Evolutionary conservation across 2,888 invertebrate species (phyloP), one percentile per base, ranked within the genome.

Genomic region (Glaucopsyche alexis): DNA sequence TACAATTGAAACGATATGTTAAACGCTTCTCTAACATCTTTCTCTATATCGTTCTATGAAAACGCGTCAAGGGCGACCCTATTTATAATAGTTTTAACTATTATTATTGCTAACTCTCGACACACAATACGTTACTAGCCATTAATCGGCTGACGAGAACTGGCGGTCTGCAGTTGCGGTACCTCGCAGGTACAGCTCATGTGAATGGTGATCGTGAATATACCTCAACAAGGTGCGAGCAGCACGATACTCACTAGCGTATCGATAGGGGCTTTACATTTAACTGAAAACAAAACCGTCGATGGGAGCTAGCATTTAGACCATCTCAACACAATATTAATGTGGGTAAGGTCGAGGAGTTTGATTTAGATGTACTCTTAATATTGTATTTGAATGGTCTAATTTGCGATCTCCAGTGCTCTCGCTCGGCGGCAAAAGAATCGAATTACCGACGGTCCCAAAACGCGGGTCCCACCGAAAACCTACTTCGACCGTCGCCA

Each of bases 1-100:
- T 87, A 88, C 84, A 85, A 81, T 77, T 84, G 86, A 82, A 84
- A 89, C 89, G 90, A 91, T 91, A 91, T 91, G 91, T 91, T 85
- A 89, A 19, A 89, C 89, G 87, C 83, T 78, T 82, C 84, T 77
- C 75, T 71, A 72, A 74, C 71, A 72, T 73, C 75, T 70, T 78
- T 78, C 80, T 76, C 78, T 76, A 80, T 81, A 80, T 81, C 75
- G 78, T 79, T 79, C 80, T 79, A 78, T 79, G 75, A 71, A 82
- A 81, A 82, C 81, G 83, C 81, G 79, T 81, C 81, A 83, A 75
- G 86, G 85, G 86, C 84, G 81, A 83, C 82, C 84, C 87, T 88
- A 87, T 85, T 84, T 29, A 29, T 29, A 29, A 29, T 29, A 29
- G 29, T 82, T 85, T 85, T 86, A 83, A 84, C 86, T 88, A 89